Conservation (phyloP, 23 tunicate genomes). For the Trididemnum miniatum region DNA sequence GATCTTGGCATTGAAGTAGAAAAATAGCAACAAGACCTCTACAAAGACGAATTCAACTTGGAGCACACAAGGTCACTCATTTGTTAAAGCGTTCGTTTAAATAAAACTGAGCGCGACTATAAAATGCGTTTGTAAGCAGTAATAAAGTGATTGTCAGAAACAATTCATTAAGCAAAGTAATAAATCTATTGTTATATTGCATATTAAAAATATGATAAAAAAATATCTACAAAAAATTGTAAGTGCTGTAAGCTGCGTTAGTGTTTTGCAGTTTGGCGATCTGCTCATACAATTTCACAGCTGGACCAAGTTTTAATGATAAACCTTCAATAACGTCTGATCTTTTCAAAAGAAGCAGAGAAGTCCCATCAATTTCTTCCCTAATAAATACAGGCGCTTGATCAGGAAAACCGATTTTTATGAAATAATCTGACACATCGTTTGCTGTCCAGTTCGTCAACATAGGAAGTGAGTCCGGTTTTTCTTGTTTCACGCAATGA, state of each 20-base stretch:
- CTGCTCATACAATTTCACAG: constrained; percentile 61
- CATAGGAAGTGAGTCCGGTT: background rate
- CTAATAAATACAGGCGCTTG: constrained; percentile 45
- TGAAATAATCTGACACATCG: constrained; percentile 47
- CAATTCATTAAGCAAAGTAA: too few relatives aligned
- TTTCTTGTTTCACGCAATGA: background rate
- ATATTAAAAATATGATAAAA: background rate
- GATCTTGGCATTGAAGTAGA: too few relatives aligned
- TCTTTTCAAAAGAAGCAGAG: constrained; percentile 44
- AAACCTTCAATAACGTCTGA: constrained; percentile 43
- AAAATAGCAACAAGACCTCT: too few relatives aligned
- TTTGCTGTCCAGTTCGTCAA: constrained; percentile 34
- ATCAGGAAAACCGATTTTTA: constrained; percentile 33
- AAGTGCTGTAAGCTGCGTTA: background rate
- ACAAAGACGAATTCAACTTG: too few relatives aligned
- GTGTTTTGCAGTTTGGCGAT: constrained; percentile 41
- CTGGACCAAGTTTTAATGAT: constrained; percentile 58
- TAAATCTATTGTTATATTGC: background rate
- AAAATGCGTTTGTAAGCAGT: too few relatives aligned
- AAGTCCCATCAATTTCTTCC: constrained; percentile 59
- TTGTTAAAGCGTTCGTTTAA: too few relatives aligned
- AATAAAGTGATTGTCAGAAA: too few relatives aligned
- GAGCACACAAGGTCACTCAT: too few relatives aligned
- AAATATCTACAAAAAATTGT: background rate
- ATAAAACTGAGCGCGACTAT: too few relatives aligned